These are phyloP conservation scores for Eulemur macaco DNA, from an alignment of 2,113 vertebrate genomes.

Conservation along the genomic window DNA sequence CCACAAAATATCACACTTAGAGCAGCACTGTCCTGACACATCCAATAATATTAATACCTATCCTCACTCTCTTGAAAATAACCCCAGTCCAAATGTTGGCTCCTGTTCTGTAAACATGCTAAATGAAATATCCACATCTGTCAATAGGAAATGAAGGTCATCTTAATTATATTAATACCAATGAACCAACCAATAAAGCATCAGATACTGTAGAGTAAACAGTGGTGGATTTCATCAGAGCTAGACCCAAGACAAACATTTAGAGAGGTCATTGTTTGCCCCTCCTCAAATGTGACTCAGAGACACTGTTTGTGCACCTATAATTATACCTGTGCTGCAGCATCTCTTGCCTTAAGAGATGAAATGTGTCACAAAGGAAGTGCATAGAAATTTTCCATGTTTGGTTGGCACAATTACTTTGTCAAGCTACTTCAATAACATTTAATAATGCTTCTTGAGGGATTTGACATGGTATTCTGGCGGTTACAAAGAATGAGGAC, in stretches of 20 bases:
- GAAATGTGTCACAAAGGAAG: neutral
- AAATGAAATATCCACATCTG: neutral
- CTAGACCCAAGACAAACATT: neutral
- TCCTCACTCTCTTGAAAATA: conserved; percentile 15
- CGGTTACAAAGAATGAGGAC: neutral
- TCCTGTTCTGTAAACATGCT: neutral
- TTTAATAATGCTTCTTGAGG: neutral
- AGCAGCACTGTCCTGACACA: neutral
- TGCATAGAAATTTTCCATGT: neutral
- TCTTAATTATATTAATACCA: conserved; percentile 23
- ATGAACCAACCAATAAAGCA: neutral
- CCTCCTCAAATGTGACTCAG: neutral
- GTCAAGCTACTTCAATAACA: neutral
- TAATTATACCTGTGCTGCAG: neutral
- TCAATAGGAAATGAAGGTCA: conserved; percentile 29
- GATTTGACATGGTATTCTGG: neutral
- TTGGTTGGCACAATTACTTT: conserved; percentile 10
- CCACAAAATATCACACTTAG: neutral
- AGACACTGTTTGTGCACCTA: neutral
- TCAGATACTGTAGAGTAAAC: neutral
- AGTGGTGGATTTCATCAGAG: neutral
- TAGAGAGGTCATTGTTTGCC: neutral
- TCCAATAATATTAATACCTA: neutral
- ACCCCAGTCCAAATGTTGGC: conserved; percentile 9
- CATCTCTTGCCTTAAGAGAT: neutral